phyloP scores from a whole-genome alignment of 2,797 vertebrate species.

The Pangasius macronema region DNA sequence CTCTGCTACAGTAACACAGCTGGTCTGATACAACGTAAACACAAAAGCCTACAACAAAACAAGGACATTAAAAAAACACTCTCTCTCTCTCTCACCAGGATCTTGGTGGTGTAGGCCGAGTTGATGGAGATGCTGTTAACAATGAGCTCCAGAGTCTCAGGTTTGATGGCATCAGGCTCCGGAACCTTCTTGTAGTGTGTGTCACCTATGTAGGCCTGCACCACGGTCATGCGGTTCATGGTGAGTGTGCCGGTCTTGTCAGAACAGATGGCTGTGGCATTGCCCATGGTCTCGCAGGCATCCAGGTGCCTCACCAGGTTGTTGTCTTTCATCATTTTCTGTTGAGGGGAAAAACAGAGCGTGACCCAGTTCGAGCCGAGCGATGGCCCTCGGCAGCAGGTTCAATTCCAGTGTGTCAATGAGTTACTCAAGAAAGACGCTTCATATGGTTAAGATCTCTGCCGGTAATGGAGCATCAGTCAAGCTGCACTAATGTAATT shows the following conservation, averaged over 20 bases:
- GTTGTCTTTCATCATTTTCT: conserved; percentile 99
- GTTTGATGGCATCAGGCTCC: conserved; percentile 79
- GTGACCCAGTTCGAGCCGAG: conserved; percentile 14
- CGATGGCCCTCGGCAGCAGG: background rate
- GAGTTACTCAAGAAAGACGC: background rate
- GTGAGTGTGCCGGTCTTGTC: conserved; percentile 97
- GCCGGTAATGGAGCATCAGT: background rate
- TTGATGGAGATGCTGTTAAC: conserved; percentile 94
- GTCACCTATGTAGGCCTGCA: conserved; percentile 87
- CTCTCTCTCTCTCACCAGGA: conserved; percentile 81
- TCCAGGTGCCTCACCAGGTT: conserved; percentile 96
- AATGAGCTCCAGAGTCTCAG: conserved; percentile 80
- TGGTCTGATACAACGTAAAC: background rate
- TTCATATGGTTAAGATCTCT: background rate
- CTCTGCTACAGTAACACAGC: background rate
- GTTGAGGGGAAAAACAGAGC: conserved; percentile 22
- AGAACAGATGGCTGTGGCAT: conserved; percentile 96
- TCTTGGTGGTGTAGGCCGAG: conserved; percentile 95
- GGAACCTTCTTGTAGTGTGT: conserved; percentile 83
- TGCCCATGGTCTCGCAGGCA: conserved; percentile 97
- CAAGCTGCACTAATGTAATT: background rate
- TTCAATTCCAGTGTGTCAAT: background rate
- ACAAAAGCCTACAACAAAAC: background rate
- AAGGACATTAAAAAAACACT: background rate
- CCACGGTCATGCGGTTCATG: conserved; percentile 98